Evolutionary conservation across 2,797 vertebrate genomes (phyloP).

Genomic region (Nothura maculosa): DNA sequence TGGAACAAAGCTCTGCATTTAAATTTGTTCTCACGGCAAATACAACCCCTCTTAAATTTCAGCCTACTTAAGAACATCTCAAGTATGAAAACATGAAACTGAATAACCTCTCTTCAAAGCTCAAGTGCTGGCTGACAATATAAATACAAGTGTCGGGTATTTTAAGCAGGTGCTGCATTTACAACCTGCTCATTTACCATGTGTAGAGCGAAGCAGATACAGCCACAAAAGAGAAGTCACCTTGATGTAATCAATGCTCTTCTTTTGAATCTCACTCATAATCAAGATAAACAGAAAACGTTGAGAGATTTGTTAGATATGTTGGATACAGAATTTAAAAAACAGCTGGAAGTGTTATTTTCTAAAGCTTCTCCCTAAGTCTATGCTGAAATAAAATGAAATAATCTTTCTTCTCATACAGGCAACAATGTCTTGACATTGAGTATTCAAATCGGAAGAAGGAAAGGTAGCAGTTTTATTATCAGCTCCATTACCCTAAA

Average conservation of each 20-base stretch:
- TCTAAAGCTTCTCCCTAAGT: not conserved
- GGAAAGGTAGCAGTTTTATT: not conserved
- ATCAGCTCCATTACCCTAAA: not conserved
- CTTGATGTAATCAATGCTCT: conserved; percentile 6
- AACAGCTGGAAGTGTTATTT: not conserved
- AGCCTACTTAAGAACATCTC: conserved; percentile 21
- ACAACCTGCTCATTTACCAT: not conserved
- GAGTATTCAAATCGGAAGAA: conserved; percentile 23
- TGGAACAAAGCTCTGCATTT: conserved; percentile 6
- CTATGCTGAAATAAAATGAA: conserved; percentile 4
- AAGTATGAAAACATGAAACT: conserved; percentile 8
- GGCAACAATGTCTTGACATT: not conserved
- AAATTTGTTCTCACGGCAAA: conserved; percentile 14
- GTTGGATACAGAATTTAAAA: not conserved
- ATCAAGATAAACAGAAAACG: not conserved
- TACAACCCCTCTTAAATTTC: not conserved
- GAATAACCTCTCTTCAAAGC: conserved; percentile 12
- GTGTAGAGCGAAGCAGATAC: conserved; percentile 42
- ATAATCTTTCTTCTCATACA: not conserved
- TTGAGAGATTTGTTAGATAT: not conserved
- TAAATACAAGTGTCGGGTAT: conserved; percentile 14
- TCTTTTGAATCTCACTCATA: conserved; percentile 8
- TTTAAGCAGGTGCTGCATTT: conserved; percentile 45
- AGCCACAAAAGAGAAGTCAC: conserved; percentile 40
- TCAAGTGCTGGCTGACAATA: conserved; percentile 13